Conservation (phyloP, 2,888 invertebrate species). For the Lasioglossum marginatum region DNA sequence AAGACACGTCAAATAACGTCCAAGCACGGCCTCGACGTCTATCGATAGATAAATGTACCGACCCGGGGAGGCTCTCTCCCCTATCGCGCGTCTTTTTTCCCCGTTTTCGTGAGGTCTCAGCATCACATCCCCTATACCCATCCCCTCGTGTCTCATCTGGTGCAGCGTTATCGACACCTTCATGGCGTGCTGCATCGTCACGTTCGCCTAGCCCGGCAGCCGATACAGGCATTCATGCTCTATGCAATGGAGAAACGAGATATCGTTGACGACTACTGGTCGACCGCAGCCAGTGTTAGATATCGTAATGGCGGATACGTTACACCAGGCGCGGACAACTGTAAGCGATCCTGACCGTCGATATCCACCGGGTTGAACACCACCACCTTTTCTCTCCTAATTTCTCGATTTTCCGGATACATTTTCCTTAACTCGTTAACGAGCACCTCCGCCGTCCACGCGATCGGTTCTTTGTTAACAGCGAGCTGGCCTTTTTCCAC, state of each 20-base stretch:
- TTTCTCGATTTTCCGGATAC: slow-evolving; percentile 42
- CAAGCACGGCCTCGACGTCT: slow-evolving; percentile 65
- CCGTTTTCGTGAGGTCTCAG: neutral
- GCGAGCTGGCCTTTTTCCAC: neutral
- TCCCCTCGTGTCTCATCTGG: slow-evolving; percentile 19
- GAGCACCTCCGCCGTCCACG: neutral
- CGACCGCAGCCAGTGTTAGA: slow-evolving; percentile 65
- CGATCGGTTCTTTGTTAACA: slow-evolving; percentile 49
- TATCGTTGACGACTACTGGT: slow-evolving; percentile 71
- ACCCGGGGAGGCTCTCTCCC: neutral
- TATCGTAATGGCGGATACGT: slow-evolving; percentile 67
- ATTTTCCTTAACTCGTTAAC: slow-evolving; percentile 63
- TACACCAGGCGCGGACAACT: slow-evolving; percentile 44
- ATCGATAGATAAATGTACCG: slow-evolving; percentile 74
- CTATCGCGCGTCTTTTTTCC: slow-evolving; percentile 25
- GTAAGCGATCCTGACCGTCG: slow-evolving; percentile 46
- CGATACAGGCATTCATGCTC: slow-evolving; percentile 34
- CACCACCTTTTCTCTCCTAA: neutral
- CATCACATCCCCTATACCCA: neutral
- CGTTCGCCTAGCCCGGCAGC: slow-evolving; percentile 17
- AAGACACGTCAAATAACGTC: slow-evolving; percentile 61
- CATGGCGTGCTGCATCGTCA: slow-evolving; percentile 43
- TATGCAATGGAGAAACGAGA: slow-evolving; percentile 72
- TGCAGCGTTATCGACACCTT: slow-evolving; percentile 62
- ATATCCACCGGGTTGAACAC: slow-evolving; percentile 7